A percentile compares a stretch with the other conserved stretches of the same genome.
phyloP scores from a whole-genome alignment of 2,797 vertebrate genomes.

The Luscinia luscinia region DNA sequence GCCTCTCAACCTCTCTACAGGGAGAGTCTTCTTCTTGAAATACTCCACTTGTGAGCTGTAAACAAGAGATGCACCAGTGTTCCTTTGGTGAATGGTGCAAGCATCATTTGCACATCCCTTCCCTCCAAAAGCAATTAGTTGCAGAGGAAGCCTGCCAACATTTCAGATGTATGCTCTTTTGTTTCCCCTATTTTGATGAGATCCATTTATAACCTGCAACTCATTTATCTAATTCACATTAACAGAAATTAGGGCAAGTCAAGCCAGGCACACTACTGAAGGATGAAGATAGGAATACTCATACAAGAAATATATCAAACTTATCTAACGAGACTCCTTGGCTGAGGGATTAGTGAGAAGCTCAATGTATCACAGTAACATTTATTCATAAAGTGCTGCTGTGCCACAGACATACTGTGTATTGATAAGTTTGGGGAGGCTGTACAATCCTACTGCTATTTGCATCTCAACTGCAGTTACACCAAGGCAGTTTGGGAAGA shows the following conservation, averaged over 20 bases:
- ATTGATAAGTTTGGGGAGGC: neutral
- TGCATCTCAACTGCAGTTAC: neutral
- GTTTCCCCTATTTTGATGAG: slow-evolving; percentile 47
- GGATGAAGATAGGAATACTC: slow-evolving; percentile 13
- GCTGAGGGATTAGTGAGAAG: neutral
- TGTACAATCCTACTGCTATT: neutral
- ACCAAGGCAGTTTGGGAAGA: neutral
- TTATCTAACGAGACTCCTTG: neutral
- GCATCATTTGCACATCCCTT: slow-evolving; percentile 20
- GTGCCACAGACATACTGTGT: neutral
- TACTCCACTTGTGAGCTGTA: neutral
- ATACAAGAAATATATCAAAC: slow-evolving; percentile 18
- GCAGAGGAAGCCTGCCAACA: slow-evolving; percentile 37
- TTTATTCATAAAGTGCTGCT: neutral
- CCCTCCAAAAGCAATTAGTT: slow-evolving; percentile 61
- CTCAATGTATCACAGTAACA: neutral
- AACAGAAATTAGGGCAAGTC: slow-evolving; percentile 55
- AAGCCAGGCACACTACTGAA: slow-evolving; percentile 18
- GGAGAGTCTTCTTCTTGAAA: neutral
- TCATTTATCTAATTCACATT: slow-evolving; percentile 52
- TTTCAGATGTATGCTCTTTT: slow-evolving; percentile 51
- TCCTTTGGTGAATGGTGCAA: neutral
- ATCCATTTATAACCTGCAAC: slow-evolving; percentile 57
- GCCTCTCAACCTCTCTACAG: neutral
- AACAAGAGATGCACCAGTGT: neutral